Evolutionary conservation across 2,888 invertebrate species (phyloP).

Genomic region (Homarus gammarus): DNA sequence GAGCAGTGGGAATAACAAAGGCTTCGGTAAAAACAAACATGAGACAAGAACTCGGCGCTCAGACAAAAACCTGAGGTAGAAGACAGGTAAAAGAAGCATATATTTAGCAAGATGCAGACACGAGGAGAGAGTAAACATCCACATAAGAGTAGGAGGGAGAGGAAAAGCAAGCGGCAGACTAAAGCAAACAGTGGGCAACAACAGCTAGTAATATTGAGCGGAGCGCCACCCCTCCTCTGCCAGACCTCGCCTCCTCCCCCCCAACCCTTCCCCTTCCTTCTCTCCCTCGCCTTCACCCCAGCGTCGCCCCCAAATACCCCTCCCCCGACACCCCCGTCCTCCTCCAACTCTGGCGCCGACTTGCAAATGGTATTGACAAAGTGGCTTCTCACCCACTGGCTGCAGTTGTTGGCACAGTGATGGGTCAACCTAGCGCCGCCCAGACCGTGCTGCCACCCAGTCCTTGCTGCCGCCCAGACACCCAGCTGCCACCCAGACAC

Average conservation of each 20-base stretch:
- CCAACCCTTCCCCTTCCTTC: too few relatives aligned
- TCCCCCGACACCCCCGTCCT: background rate
- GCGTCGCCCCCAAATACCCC: background rate
- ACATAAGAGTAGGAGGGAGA: background rate
- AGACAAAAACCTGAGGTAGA: too few relatives aligned
- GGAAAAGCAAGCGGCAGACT: background rate
- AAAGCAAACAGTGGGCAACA: background rate
- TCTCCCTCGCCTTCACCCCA: too few relatives aligned
- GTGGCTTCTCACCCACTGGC: background rate
- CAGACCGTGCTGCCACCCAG: background rate
- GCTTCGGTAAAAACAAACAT: too few relatives aligned
- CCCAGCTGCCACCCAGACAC: background rate
- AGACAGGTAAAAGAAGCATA: background rate
- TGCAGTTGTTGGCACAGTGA: slow-evolving; percentile 2
- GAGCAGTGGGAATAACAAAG: too few relatives aligned
- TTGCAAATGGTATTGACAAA: slow-evolving; percentile 20
- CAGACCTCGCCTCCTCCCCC: background rate
- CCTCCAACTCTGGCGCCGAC: slow-evolving; percentile 11
- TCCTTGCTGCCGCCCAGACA: background rate
- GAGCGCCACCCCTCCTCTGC: background rate
- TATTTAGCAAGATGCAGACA: background rate
- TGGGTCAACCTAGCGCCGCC: background rate
- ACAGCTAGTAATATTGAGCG: background rate
- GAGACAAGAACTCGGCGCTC: too few relatives aligned
- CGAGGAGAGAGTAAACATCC: background rate